Evolutionary conservation across 2,113 vertebrate genomes (phyloP), one percentile per base, ranked within the genome.

Genomic region (Peucedramus taeniatus): DNA sequence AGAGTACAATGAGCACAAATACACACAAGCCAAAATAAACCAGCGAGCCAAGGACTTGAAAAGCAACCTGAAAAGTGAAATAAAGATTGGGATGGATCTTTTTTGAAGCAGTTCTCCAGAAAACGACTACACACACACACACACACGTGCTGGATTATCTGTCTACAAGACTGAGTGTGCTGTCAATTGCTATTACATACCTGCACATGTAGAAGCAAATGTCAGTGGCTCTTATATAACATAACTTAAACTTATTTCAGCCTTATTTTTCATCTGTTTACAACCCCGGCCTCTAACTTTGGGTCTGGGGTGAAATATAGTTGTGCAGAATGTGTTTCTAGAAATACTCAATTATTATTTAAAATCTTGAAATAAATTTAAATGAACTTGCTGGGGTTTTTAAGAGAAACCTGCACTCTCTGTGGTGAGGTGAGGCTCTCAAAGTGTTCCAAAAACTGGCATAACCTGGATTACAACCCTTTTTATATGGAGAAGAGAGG

Each of bases 241-340:
- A 28, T 1, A 42, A 53, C 45, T 63, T 77, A 22, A 79, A 75
- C 42, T 77, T 83, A 71, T 56, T 93, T 68, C 86, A 92, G 64
- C 47, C 23, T 90, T 88, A n/a, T 68, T 92, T 72, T 93, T 92
- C 45, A 90, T 11, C n/a, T 89, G 65, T 93, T 97, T 92, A 82
- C 60, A 90, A 94, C 68, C 64, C 49, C 76, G 68, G 53, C 57
- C 76, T 82, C 76, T 92, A 86, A 88, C 86, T 89, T 89, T 69
- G 83, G 51, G 60, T 82, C 80, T 78, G 49, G 61, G 60, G 64
- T 90, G 64, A 92, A 89, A 94, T 69, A 81, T 15, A 80, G 76
- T 47, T 64, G 56, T 30, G n/a, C 35, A 84, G 82, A 60, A 88
- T 56, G 39, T 94, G 68, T 33, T 96, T 78, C 60, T 50, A 95